phyloP scores from a whole-genome alignment of 2,888 invertebrate genomes.

The Rotaria socialis region DNA sequence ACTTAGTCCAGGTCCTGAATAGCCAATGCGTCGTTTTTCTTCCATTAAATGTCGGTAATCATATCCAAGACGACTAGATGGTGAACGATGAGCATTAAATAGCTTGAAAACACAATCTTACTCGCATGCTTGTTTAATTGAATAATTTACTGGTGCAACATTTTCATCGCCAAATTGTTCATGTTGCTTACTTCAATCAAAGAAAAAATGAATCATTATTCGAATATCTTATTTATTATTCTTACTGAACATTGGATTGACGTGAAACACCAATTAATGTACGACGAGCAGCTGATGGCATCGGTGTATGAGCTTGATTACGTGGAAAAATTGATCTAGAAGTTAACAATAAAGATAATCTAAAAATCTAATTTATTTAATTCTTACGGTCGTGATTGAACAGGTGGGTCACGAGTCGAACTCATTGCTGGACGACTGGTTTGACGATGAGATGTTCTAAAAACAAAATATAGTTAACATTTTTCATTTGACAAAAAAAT shows the following conservation, averaged over 20 bases:
- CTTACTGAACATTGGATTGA: background rate
- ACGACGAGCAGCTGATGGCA: background rate
- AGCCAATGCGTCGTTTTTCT: background rate
- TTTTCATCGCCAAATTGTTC: slow-evolving; percentile 18
- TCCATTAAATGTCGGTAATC: background rate
- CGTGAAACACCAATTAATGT: background rate
- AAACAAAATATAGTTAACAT: too few relatives aligned
- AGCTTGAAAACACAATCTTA: background rate
- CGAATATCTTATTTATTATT: background rate
- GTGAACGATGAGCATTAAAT: background rate
- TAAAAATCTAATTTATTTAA: background rate
- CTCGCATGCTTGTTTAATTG: slow-evolving; percentile 35
- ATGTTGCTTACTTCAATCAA: background rate
- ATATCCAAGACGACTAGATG: background rate
- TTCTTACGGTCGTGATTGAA: background rate
- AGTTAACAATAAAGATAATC: background rate
- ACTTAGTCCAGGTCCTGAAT: slow-evolving; percentile 20
- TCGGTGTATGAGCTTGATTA: background rate
- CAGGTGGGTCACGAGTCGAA: background rate
- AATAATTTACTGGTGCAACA: background rate
- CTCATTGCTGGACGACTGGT: background rate
- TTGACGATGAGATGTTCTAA: background rate
- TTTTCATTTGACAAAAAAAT: too few relatives aligned
- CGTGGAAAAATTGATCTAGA: background rate
- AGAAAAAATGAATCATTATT: background rate